Conservation (phyloP, 1,140 invertebrate genomes). For the Planococcus citri region DNA sequence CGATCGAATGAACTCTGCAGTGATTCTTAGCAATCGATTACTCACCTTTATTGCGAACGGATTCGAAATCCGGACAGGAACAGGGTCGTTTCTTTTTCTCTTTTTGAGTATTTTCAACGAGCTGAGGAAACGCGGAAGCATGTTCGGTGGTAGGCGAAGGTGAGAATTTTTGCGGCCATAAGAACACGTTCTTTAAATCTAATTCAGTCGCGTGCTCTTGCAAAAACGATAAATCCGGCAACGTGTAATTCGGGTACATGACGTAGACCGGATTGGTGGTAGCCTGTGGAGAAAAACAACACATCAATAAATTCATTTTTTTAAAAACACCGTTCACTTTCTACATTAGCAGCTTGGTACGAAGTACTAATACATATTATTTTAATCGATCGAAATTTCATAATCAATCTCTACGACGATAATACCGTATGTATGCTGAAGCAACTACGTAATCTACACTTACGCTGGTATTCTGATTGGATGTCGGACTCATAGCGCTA, state of each 20-base stretch:
- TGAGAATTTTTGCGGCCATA: conserved; percentile 39
- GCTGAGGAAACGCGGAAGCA: conserved; percentile 17
- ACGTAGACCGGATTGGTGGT: conserved; percentile 65
- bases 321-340: neutral
- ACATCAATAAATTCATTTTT: neutral
- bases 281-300: neutral
- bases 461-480: neutral
- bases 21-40: no score
- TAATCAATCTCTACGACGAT: neutral
- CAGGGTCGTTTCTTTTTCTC: conserved; percentile 47
- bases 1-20: no score
- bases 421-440: neutral
- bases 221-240: conserved; percentile 78
- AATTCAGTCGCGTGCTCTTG: conserved; percentile 36
- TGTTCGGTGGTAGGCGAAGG: conserved; percentile 26
- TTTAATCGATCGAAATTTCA: neutral
- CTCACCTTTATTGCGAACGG: conserved; percentile 54
- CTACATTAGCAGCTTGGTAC: neutral
- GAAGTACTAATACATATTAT: neutral
- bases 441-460: neutral
- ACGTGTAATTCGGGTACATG: conserved; percentile 79
- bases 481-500: conserved; percentile 7
- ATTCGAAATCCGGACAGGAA: conserved; percentile 70
- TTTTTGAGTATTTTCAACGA: neutral
- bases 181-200: conserved; percentile 47